Evolutionary conservation across 2,113 vertebrate species (phyloP).

Genomic region (Lophura nycthemera): DNA sequence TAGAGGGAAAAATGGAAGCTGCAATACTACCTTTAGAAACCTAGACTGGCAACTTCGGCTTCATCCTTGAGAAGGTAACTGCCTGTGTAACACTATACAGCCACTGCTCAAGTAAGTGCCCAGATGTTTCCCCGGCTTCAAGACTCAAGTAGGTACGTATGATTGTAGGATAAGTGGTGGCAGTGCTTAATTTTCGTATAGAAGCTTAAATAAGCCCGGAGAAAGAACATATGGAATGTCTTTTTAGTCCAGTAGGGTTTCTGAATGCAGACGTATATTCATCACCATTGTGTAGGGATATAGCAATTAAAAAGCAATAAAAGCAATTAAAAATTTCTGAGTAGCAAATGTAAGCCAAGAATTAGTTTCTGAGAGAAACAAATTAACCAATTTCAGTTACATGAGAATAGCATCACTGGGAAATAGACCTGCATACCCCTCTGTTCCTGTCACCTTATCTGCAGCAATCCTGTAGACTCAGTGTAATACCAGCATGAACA

Average conservation of each 20-base stretch:
- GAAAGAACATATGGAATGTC: background rate
- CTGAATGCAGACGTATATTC: background rate
- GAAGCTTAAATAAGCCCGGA: background rate
- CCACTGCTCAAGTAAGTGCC: background rate
- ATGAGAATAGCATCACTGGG: background rate
- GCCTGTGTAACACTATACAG: background rate
- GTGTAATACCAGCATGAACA: background rate
- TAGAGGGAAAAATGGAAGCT: background rate
- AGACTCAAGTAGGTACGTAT: background rate
- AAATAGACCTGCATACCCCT: background rate
- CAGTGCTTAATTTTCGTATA: background rate
- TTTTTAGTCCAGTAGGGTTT: background rate
- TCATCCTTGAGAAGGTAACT: background rate
- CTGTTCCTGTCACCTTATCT: background rate
- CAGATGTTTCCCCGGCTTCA: background rate
- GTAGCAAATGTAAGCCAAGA: background rate
- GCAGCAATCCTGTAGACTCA: rapidly evolving
- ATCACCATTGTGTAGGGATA: background rate
- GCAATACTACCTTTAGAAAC: background rate
- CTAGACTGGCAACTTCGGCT: background rate
- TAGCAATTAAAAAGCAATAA: background rate
- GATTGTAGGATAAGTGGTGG: background rate
- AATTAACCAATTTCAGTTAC: background rate
- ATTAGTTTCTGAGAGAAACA: background rate
- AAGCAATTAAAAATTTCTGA: background rate